These are phyloP conservation scores for Notothenia rossii DNA, from an alignment of 2,113 vertebrate species.

Conservation along the genomic window DNA sequence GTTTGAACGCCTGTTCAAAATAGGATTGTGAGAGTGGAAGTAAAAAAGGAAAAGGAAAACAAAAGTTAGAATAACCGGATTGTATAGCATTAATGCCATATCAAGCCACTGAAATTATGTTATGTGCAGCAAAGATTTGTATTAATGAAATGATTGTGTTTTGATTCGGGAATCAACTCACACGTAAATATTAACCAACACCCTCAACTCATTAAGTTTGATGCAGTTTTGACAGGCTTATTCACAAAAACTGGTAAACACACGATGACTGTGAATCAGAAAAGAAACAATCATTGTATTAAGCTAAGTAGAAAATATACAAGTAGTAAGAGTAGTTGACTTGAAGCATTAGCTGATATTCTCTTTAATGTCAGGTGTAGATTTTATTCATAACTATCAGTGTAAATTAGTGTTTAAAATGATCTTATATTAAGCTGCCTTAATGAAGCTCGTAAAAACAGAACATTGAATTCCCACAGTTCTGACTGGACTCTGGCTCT, in stretches of 20 bases:
- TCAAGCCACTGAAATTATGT: not conserved
- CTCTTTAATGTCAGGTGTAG: conserved; percentile 57
- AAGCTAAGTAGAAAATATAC: conserved; percentile 62
- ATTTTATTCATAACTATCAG: conserved; percentile 53
- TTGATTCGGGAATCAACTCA: conserved; percentile 2
- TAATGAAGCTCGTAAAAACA: conserved; percentile 62
- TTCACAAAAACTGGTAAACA: conserved; percentile 12
- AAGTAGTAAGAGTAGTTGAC: conserved; percentile 68
- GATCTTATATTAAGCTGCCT: conserved; percentile 72
- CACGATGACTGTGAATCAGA: conserved; percentile 46
- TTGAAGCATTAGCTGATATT: conserved; percentile 51
- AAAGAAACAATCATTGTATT: conserved; percentile 45
- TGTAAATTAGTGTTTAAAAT: conserved; percentile 55
- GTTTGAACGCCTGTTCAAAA: conserved; percentile 6
- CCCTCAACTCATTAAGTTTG: not conserved
- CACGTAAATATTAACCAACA: conserved; percentile 3
- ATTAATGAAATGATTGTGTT: not conserved
- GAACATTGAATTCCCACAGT: conserved; percentile 28
- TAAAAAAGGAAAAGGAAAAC: not conserved
- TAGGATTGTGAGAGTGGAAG: not conserved
- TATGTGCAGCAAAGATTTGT: not conserved
- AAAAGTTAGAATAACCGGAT: conserved; percentile 5
- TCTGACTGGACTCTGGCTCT: conserved; percentile 24
- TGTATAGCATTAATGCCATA: conserved; percentile 17
- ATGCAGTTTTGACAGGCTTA: conserved; percentile 10